phyloP scores from a whole-genome alignment of 2,888 invertebrate species.

The Heliconius aoede region DNA sequence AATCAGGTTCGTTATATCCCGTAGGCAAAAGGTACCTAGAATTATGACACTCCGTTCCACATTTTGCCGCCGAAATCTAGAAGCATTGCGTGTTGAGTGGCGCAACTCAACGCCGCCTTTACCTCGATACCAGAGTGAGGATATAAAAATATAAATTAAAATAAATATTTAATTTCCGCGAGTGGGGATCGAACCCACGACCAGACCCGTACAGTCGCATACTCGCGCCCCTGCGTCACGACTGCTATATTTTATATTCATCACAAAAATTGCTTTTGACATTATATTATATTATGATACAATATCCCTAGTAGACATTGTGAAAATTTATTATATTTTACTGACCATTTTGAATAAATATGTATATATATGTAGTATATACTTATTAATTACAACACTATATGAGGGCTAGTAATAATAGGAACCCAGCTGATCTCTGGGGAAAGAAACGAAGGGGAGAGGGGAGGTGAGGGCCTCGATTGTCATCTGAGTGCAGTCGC shows the following conservation, averaged over 20 bases:
- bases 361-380: not conserved
- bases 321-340: not conserved
- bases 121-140: too few species aligned
- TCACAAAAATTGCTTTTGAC: not conserved
- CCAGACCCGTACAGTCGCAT: too few species aligned
- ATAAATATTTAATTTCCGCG: too few species aligned
- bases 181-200: too few species aligned
- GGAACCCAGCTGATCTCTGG: conserved; percentile 62
- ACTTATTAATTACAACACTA: not conserved
- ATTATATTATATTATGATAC: not conserved
- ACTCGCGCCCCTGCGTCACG: too few species aligned
- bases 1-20: too few species aligned
- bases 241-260: not conserved
- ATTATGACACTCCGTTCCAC: too few species aligned
- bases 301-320: not conserved
- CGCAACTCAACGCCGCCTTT: too few species aligned
- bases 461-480: conserved; percentile 50
- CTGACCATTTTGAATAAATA: not conserved
- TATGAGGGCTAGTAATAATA: conserved; percentile 37
- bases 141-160: too few species aligned
- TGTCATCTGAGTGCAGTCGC: conserved; percentile 60
- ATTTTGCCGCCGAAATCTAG: too few species aligned
- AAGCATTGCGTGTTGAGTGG: too few species aligned
- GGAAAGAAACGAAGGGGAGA: conserved; percentile 50
- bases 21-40: too few species aligned